Conservation (phyloP, 2,797 vertebrate species). For the Schizopygopsis malacanthus region DNA sequence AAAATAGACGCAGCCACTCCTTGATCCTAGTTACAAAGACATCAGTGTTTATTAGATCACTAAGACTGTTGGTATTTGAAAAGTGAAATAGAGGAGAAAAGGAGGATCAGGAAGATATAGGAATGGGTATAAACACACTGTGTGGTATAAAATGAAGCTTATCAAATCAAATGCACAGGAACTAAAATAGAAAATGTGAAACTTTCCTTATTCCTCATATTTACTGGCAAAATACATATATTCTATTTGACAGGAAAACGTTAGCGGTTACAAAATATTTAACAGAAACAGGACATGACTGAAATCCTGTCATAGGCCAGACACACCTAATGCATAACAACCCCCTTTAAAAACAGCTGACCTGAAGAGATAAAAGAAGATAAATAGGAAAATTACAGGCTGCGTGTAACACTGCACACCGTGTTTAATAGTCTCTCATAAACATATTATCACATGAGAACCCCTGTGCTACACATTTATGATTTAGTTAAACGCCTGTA, state of each 20-base stretch:
- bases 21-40: slow-evolving; percentile 11
- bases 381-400: slow-evolving; percentile 13
- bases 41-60: neutral
- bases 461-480: neutral
- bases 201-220: neutral
- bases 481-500: neutral
- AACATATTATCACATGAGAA: neutral
- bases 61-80: neutral
- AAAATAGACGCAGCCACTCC: slow-evolving; percentile 34
- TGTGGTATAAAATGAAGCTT: neutral
- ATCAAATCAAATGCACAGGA: neutral
- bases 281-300: slow-evolving; percentile 1
- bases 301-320: neutral
- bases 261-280: neutral
- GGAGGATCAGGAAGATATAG: neutral
- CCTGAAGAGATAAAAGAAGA: slow-evolving; percentile 16
- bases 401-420: neutral
- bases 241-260: neutral
- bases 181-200: neutral
- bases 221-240: neutral
- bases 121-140: neutral
- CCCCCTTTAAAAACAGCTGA: slow-evolving; percentile 24
- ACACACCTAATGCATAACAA: slow-evolving; percentile 37
- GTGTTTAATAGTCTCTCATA: neutral
- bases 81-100: slow-evolving; percentile 15